Evolutionary conservation across 2,797 vertebrate species (phyloP).

Genomic region (Paguma larvata): DNA sequence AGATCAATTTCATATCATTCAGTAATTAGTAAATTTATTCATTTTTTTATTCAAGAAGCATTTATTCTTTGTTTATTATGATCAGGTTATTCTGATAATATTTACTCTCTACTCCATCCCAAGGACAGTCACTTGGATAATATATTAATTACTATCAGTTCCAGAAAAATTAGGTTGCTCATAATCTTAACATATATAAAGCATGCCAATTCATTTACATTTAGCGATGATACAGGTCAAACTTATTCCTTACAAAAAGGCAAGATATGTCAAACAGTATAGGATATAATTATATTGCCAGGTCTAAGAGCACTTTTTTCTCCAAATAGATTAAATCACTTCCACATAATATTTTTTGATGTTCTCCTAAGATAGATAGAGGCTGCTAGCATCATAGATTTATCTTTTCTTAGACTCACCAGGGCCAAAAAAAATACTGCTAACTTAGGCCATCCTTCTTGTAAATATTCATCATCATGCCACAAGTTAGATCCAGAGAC

Average conservation of each 20-base stretch:
- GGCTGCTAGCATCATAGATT: conserved; percentile 45
- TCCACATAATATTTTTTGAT: conserved; percentile 61
- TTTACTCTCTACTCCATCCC: background rate
- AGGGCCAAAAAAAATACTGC: conserved; percentile 48
- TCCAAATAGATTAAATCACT: conserved; percentile 58
- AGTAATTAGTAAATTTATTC: background rate
- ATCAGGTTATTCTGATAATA: background rate
- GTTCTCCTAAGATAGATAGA: conserved; percentile 41
- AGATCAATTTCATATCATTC: background rate
- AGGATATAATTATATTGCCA: background rate
- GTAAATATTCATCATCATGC: conserved; percentile 64
- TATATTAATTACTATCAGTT: background rate
- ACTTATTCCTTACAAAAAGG: background rate
- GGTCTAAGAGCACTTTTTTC: background rate
- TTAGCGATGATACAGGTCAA: background rate
- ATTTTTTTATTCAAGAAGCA: conserved; percentile 25
- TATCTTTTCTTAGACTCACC: conserved; percentile 46
- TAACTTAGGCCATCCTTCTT: conserved; percentile 32
- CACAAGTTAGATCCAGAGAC: conserved; percentile 27
- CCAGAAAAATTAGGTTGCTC: background rate
- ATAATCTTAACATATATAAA: background rate
- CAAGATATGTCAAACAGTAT: background rate
- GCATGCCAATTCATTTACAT: background rate
- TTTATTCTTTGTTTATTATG: background rate
- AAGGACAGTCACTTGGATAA: background rate